phyloP scores from a whole-genome alignment of 2,113 vertebrate species.

The Furnarius figulus region DNA sequence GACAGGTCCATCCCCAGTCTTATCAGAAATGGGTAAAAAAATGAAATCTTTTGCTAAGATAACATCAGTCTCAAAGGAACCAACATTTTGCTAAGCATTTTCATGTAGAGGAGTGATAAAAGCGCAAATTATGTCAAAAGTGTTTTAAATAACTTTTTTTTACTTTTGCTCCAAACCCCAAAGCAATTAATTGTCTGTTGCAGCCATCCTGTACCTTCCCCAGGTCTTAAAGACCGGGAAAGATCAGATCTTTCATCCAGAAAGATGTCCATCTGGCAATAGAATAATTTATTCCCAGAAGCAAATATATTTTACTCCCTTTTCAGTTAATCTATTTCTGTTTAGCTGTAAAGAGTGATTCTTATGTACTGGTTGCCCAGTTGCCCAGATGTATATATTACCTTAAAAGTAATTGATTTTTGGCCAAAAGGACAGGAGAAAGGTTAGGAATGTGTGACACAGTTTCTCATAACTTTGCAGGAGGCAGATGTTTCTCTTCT shows the following conservation, averaged over 20 bases:
- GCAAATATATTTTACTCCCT: constrained; percentile 47
- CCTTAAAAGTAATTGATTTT: constrained; percentile 68
- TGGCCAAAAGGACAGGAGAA: constrained; percentile 68
- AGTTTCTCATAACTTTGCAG: constrained; percentile 73
- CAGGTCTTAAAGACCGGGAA: neutral
- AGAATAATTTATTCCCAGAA: constrained; percentile 24
- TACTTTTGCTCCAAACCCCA: neutral
- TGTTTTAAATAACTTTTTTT: neutral
- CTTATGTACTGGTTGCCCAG: constrained; percentile 32
- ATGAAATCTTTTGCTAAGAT: neutral
- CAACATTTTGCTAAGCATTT: neutral
- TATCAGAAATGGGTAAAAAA: neutral
- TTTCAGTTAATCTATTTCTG: neutral
- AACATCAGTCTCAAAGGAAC: neutral
- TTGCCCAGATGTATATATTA: constrained; percentile 62
- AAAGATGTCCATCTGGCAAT: neutral
- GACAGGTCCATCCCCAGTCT: neutral
- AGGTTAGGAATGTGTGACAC: constrained; percentile 71
- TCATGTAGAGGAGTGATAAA: neutral
- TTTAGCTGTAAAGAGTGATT: neutral
- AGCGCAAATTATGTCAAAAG: neutral
- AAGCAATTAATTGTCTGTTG: neutral
- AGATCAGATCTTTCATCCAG: neutral
- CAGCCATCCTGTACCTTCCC: neutral
- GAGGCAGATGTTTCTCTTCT: constrained; percentile 77